Conservation (phyloP, 1,140 invertebrate genomes). For the Tetranychus cinnabarinus region DNA sequence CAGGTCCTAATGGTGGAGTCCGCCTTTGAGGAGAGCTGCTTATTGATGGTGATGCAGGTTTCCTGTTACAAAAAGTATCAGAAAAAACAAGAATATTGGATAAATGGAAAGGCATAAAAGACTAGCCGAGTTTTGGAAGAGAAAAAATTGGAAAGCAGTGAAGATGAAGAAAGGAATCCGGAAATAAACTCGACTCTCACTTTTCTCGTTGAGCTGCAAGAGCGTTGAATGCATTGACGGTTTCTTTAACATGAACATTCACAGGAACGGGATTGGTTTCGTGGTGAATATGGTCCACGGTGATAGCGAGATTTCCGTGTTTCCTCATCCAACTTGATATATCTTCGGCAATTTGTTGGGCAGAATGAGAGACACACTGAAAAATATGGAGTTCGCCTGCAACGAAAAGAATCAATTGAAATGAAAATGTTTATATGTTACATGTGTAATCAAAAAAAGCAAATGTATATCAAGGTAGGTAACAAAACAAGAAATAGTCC, state of each 20-base stretch:
- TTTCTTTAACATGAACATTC: constrained; percentile 28
- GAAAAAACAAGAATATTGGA: background rate
- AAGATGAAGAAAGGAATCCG: background rate
- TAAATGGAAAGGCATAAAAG: too few species aligned
- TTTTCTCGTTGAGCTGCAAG: constrained; percentile 20
- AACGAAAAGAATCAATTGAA: constrained; percentile 11
- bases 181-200: background rate
- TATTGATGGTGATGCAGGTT: background rate
- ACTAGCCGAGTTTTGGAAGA: too few species aligned
- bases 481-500: background rate
- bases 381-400: constrained; percentile 95
- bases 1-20: background rate
- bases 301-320: constrained; percentile 21
- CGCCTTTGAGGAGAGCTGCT: background rate
- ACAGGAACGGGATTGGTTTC: background rate
- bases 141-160: background rate
- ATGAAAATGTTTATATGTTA: background rate
- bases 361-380: constrained; percentile 37
- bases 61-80: background rate
- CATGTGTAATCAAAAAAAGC: background rate
- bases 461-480: background rate
- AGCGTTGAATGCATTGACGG: constrained; percentile 31
- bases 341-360: constrained; percentile 65
- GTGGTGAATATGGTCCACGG: background rate
- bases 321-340: constrained; percentile 43